A percentile compares a stretch with the other conserved stretches of the same genome.
phyloP scores from a whole-genome alignment of 2,113 vertebrate genomes.

The Gila orcuttii region DNA sequence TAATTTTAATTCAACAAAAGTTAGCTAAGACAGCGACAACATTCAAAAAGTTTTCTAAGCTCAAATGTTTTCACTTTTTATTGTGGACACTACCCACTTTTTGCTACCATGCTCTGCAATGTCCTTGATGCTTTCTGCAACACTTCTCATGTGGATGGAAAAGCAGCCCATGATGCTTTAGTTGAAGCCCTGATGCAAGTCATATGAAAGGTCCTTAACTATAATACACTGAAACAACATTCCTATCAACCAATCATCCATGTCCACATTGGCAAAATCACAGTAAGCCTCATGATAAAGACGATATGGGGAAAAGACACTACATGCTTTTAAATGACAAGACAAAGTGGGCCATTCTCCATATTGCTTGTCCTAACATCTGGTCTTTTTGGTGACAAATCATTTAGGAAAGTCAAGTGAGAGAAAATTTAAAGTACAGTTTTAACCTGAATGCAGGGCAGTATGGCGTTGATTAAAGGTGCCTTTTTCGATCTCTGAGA shows the following conservation, averaged over 20 bases:
- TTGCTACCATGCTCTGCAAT: neutral
- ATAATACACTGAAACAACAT: neutral
- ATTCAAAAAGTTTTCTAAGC: neutral
- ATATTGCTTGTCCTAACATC: slow-evolving; percentile 44
- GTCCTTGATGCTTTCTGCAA: neutral
- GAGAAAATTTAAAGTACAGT: slow-evolving; percentile 4
- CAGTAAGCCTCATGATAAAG: neutral
- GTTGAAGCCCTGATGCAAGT: slow-evolving; percentile 14
- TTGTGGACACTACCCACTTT: neutral
- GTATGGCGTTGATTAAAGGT: slow-evolving; percentile 8
- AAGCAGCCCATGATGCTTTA: neutral
- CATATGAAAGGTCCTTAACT: neutral
- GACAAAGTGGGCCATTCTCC: neutral
- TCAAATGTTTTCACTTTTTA: neutral
- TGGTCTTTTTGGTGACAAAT: neutral
- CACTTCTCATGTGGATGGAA: neutral
- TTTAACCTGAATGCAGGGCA: neutral
- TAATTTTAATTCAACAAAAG: neutral
- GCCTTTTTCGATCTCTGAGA: slow-evolving; percentile 25
- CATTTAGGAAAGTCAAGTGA: neutral
- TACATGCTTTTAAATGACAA: neutral
- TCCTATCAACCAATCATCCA: slow-evolving; percentile 13
- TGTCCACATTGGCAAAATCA: neutral
- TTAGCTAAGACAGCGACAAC: neutral
- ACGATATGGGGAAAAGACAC: neutral